Conservation (phyloP, 2,113 vertebrate species). For the Dicaeum eximium region DNA sequence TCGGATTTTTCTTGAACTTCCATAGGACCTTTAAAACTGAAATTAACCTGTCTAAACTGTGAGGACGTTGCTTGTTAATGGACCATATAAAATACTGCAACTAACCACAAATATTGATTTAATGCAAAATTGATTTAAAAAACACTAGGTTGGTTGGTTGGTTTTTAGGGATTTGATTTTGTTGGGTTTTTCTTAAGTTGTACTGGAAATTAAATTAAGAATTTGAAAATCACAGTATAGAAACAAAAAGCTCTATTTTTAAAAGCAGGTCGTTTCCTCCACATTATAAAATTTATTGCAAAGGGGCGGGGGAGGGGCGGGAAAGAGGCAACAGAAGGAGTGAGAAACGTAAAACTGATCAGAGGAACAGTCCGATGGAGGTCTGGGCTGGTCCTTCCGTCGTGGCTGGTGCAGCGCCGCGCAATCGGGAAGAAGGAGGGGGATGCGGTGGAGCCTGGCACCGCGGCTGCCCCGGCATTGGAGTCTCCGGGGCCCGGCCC, state of each 20-base stretch:
- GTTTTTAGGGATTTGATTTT: neutral
- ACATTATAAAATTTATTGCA: neutral
- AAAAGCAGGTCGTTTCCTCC: neutral
- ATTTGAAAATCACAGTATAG: neutral
- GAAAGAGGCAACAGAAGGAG: no score
- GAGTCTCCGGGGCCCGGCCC: accelerated
- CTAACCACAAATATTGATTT: neutral
- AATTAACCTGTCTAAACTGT: neutral
- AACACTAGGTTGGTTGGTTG: neutral
- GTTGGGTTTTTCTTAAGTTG: neutral
- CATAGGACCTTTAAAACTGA: neutral
- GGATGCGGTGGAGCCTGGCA: no score
- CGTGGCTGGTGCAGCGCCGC: neutral
- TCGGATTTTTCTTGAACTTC: neutral
- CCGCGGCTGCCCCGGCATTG: accelerated
- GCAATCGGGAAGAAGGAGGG: no score
- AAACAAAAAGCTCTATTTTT: neutral
- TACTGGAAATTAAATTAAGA: neutral
- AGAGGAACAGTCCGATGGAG: neutral
- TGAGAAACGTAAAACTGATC: neutral
- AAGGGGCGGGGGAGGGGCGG: no score
- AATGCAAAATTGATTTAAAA: neutral
- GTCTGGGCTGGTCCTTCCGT: accelerated
- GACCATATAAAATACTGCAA: neutral
- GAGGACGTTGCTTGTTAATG: neutral